Evolutionary conservation across 2,113 vertebrate genomes (phyloP).

Genomic region (Chloebia gouldiae): DNA sequence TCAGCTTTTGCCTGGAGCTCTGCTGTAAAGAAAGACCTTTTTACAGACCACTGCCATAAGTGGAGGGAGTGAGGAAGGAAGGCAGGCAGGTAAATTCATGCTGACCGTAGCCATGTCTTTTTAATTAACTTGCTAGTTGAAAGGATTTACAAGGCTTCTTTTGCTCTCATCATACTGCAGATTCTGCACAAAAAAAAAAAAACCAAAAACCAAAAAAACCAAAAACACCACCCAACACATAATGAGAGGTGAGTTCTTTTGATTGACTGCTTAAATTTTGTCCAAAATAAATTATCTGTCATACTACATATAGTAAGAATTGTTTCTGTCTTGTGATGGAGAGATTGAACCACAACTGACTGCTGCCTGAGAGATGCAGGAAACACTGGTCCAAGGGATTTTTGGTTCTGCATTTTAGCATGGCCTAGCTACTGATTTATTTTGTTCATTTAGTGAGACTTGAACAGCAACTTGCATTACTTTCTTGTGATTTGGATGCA

Average conservation of each 20-base stretch:
- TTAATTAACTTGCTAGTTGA: conserved; percentile 22
- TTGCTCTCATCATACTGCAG: not conserved
- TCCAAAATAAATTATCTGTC: not conserved
- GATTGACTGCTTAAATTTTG: not conserved
- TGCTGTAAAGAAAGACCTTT: conserved; percentile 10
- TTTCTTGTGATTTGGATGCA: not conserved
- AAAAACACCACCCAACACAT: not conserved
- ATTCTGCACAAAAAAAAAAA: not conserved
- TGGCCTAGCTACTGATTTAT: not conserved
- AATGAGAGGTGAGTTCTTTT: not conserved
- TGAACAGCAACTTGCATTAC: not conserved
- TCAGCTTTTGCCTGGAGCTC: conserved; percentile 47
- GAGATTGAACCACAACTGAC: not conserved
- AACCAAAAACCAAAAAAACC: not conserved
- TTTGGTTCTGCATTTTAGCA: not conserved
- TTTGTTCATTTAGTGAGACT: not conserved
- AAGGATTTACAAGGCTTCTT: conserved; percentile 45
- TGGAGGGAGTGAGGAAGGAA: not conserved
- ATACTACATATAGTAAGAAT: not conserved
- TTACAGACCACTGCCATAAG: not conserved
- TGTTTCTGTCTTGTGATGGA: not conserved
- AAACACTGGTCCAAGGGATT: not conserved
- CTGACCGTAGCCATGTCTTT: not conserved
- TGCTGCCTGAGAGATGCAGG: not conserved
- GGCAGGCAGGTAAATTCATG: conserved; percentile 23